Base-by-base conservation (phyloP, 2,797 vertebrate species). In the Neoniphon sammara region DNA sequence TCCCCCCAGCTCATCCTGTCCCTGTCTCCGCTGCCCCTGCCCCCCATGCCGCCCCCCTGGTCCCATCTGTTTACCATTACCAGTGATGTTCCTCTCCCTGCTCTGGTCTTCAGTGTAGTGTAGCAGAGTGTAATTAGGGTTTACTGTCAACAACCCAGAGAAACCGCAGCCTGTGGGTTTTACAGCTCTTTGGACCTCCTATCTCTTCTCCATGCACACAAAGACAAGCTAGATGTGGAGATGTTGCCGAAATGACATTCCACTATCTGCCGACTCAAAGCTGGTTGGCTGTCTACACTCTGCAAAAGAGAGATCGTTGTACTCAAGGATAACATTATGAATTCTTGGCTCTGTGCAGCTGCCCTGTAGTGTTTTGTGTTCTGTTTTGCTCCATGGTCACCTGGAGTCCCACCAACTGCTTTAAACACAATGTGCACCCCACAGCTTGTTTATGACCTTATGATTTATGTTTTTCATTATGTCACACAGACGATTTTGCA, bases 401-500 rank as follows among this genome's bases (percentile, higher is more conserved):
- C 46, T 57, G 50, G 6, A 70, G 11, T 42, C 34, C 7, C 12
- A 57, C 49, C 17, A 21, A 50, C 21, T 70, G 39, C 54, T 73
- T 71, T 65, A 61, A 58, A 75, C 21, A 42, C 42, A 30, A 0
- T 34, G 17, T 7, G 27, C 50, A 66, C 30, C 55, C 39, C 21
- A 42, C 73, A n/a, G 60, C 18, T 15, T 62, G 52, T 2, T 27
- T 57, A 20, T 72, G 53, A 83, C 63, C 44, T 86, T 53, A 66
- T 76, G 70, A 82, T 70, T 59, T 73, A 10, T 88, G 82, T 88
- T 85, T 92, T 78, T 91, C 50, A 79, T 90, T 94, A 77, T 91
- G 87, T 93, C 85, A 85, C 86, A 8, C 90, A 98, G 97, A 98
- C 96, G 97, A 98, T 89, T 98, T 97, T 87, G 94, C 94, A 77